Evolutionary conservation across 2,113 vertebrate species (phyloP), one percentile per base, ranked within the genome.

Genomic region (Dinomys branickii): DNA sequence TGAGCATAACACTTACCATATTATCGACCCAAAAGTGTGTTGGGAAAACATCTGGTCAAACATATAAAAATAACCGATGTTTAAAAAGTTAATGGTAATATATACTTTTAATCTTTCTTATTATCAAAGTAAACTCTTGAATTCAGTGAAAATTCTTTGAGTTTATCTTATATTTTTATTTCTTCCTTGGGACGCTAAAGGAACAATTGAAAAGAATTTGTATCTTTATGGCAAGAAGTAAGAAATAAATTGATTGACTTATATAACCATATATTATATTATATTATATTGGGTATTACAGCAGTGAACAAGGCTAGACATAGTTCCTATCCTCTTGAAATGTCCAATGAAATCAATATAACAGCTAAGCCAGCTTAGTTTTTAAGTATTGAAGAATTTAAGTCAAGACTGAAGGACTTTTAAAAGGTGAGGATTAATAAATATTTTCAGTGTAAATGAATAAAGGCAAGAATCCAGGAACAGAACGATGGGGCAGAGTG

Each of bases 61-160:
- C 8, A 33, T n/a, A 65, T 59, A 30, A 10, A 88, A 95, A 86
- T 17, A 86, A 58, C 5, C 4, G 52, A 58, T 83, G 24, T 84
- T 94, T 87, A 84, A 69, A 91, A 94, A 84, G 63, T 75, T 86
- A 84, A 82, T 85, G 41, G 7, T 69, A 38, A 38, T 81, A 84
- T 73, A 19, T n/a, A 82, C 13, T 94, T 95, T 30, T 41, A 77
- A 28, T 33, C 86, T 94, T 84, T 95, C 11, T 90, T 88, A 87
- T 30, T 19, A 3, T 38, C 19, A 92, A 93, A 86, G 47, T 86
- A 13, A 93, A 97, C 86, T 89, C 38, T 24, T 94, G 38, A 96
- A 65, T 24, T 75, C 20, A 77, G 28, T 61, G 75, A 93, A 92
- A 69, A 81, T 90, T 77, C 7, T 93, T 86, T 88, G n/a, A 69